Conservation (phyloP, 2,888 invertebrate species). For the Harpagoxenus sublaevis region DNA sequence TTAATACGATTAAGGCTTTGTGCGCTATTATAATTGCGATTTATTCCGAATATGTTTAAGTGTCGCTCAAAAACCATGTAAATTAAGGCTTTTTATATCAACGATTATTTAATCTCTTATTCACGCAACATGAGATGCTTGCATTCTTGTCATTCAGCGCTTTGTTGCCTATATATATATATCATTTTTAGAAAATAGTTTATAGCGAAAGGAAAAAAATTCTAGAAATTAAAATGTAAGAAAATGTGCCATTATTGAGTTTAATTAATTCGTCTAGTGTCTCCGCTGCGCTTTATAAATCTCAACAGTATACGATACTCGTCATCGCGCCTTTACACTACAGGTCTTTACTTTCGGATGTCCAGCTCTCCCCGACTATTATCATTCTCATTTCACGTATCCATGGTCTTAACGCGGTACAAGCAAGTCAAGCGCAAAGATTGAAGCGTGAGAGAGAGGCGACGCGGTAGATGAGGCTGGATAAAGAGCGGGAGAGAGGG, state of each 20-base stretch:
- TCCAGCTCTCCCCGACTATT: conserved; percentile 51
- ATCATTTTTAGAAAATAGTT: background rate
- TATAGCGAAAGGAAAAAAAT: background rate
- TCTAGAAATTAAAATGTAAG: conserved; percentile 6
- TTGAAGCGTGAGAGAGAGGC: conserved; percentile 28
- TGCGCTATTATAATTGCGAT: conserved; percentile 12
- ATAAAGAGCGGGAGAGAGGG: conserved; percentile 19
- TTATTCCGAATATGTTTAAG: background rate
- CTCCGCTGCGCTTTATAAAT: too few relatives aligned
- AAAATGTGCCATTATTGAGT: background rate
- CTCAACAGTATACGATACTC: background rate
- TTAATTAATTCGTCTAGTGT: too few relatives aligned
- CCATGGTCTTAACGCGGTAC: conserved; percentile 14
- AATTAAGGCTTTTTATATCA: conserved; percentile 5
- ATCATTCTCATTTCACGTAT: conserved; percentile 23
- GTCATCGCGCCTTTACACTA: background rate
- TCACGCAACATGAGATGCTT: background rate
- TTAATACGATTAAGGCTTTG: conserved; percentile 29
- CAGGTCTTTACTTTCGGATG: background rate
- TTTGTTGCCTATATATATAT: background rate
- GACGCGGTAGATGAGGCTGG: conserved; percentile 38
- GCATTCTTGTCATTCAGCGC: conserved; percentile 11
- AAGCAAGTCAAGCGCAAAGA: conserved; percentile 11
- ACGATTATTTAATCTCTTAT: background rate
- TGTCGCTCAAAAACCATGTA: background rate